Conservation (phyloP, 1,140 invertebrate genomes). For the Drosophila nigromelanica region DNA sequence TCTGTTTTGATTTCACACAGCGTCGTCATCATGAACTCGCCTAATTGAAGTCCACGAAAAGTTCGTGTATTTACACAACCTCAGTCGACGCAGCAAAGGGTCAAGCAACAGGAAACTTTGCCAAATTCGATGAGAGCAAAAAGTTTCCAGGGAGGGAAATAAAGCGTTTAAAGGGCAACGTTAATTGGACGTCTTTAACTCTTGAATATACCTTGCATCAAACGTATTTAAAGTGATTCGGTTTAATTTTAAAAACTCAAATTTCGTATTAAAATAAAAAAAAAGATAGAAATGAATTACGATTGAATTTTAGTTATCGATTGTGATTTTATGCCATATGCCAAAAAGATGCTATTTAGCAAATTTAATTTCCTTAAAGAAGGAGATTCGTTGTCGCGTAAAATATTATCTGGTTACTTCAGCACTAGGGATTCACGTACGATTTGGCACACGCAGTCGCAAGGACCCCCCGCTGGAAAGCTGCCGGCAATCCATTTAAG, state of each 20-base stretch:
- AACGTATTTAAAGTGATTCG: too few species aligned
- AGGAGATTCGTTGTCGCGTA: neutral
- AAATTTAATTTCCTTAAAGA: neutral
- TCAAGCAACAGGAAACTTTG: slow-evolving; percentile 32
- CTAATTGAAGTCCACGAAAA: slow-evolving; percentile 59
- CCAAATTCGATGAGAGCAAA: neutral
- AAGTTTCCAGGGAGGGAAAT: neutral
- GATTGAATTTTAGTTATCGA: too few species aligned
- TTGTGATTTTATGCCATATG: too few species aligned
- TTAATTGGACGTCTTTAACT: too few species aligned
- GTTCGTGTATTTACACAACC: slow-evolving; percentile 52
- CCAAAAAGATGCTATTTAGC: too few species aligned
- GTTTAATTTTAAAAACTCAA: too few species aligned
- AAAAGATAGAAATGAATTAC: too few species aligned
- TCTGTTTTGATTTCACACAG: slow-evolving; percentile 35
- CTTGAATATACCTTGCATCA: too few species aligned
- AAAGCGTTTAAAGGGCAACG: neutral
- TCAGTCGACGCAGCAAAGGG: slow-evolving; percentile 22
- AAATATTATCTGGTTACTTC: neutral
- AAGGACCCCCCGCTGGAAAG: neutral
- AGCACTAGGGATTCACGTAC: neutral
- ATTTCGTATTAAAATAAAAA: too few species aligned
- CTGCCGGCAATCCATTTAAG: slow-evolving; percentile 39
- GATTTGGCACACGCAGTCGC: too few species aligned
- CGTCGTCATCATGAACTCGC: slow-evolving; percentile 37